A percentile compares a stretch with the other conserved stretches of the same genome.
These are phyloP conservation scores for Ochlodes sylvanus DNA, from an alignment of 2,888 invertebrate genomes.

Conservation along the genomic window DNA sequence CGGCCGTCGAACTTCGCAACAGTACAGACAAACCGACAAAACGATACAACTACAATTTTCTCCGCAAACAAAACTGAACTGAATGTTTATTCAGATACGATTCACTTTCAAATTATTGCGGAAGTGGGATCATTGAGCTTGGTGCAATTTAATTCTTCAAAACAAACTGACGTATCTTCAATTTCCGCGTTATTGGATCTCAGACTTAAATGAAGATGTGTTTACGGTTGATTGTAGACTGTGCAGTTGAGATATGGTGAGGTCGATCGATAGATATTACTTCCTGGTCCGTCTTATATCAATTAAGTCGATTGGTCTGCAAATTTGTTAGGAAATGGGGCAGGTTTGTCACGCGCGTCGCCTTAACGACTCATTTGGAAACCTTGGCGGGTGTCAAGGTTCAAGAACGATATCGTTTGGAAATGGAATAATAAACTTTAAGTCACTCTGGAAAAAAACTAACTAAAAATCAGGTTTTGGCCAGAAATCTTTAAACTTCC, in stretches of 20 bases:
- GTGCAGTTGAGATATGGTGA: slow-evolving; percentile 53
- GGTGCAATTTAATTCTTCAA: slow-evolving; percentile 66
- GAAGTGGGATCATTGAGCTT: slow-evolving; percentile 81
- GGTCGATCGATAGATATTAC: slow-evolving; percentile 62
- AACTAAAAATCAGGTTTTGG: too few species aligned
- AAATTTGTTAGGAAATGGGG: slow-evolving; percentile 78
- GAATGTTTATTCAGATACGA: slow-evolving; percentile 50
- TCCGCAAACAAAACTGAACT: slow-evolving; percentile 49
- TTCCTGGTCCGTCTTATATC: slow-evolving; percentile 80
- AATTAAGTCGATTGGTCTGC: slow-evolving; percentile 74
- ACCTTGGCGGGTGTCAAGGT: slow-evolving; percentile 36
- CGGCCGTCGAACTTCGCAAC: slow-evolving; percentile 76
- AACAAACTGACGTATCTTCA: slow-evolving; percentile 52
- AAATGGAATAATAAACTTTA: too few species aligned
- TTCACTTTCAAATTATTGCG: slow-evolving; percentile 51
- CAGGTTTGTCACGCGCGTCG: slow-evolving; percentile 66
- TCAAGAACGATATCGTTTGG: slow-evolving; percentile 15
- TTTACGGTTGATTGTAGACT: slow-evolving; percentile 47
- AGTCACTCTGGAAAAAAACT: too few species aligned
- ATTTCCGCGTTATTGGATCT: slow-evolving; percentile 41
- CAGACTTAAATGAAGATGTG: slow-evolving; percentile 42
- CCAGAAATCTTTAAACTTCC: too few species aligned
- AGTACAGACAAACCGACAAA: slow-evolving; percentile 48
- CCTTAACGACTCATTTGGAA: slow-evolving; percentile 50
- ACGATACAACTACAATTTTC: slow-evolving; percentile 52